These are phyloP conservation scores for Imbricaverruca yamaguchii DNA, from an alignment of 2,888 invertebrate species.

Conservation along the genomic window DNA sequence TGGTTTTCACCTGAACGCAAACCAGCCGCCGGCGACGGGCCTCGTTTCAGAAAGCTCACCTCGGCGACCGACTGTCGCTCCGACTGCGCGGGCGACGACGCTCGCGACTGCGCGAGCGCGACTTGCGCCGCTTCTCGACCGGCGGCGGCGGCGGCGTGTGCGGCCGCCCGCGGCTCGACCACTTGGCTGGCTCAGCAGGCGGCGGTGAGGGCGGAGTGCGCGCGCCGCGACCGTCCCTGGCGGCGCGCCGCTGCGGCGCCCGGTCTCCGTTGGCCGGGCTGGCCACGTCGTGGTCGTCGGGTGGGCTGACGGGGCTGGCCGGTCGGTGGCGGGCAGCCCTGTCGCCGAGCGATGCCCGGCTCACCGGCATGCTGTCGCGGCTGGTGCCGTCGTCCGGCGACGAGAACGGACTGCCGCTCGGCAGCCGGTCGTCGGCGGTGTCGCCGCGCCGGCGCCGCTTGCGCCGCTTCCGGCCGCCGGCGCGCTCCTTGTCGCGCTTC, in stretches of 20 bases:
- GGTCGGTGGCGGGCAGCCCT: neutral
- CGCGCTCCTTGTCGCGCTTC: conserved; percentile 16
- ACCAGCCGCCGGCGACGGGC: too few species aligned
- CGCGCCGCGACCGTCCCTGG: neutral
- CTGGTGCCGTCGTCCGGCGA: conserved; percentile 22
- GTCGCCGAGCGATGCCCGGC: neutral
- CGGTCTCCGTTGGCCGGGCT: neutral
- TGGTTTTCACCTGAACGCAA: too few species aligned
- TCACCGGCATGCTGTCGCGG: too few species aligned
- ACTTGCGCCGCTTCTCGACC: conserved; percentile 29
- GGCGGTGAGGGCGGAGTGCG: neutral
- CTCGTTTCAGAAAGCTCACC: conserved; percentile 33
- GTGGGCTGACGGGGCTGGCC: neutral
- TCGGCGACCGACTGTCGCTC: conserved; percentile 37
- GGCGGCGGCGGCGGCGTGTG: conserved; percentile 32
- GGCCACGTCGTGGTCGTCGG: neutral
- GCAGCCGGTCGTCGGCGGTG: neutral
- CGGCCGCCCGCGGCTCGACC: neutral
- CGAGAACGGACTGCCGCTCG: conserved; percentile 21
- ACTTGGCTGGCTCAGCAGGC: neutral
- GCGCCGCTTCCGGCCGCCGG: conserved; percentile 2
- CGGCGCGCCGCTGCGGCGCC: neutral
- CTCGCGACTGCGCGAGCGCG: conserved; percentile 29
- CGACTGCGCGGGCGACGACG: conserved; percentile 35
- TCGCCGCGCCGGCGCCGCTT: neutral